Evolutionary conservation across 37 sponge, comb jelly and placozoan species (phyloP).

Genomic region (Chondrosia reniformis): DNA sequence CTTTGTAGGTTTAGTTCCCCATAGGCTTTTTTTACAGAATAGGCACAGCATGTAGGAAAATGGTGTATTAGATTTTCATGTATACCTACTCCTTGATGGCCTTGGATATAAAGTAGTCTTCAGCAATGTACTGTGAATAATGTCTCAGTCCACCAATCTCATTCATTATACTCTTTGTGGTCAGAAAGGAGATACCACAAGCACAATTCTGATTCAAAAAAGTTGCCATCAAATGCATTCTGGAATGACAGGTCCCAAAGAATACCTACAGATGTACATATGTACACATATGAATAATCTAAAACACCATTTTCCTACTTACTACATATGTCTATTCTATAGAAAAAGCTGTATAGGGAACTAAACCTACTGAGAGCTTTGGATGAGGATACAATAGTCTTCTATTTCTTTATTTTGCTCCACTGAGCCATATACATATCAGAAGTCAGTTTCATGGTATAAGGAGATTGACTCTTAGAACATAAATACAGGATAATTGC

Average conservation of each 20-base stretch:
- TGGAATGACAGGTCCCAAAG: constrained; percentile 77
- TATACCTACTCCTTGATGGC: background rate
- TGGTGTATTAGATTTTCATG: too few species aligned
- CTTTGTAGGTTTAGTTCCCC: too few species aligned
- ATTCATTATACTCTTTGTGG: constrained; percentile 54
- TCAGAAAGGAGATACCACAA: constrained; percentile 76
- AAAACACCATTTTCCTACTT: too few species aligned
- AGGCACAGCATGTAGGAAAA: too few species aligned
- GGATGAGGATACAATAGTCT: too few species aligned
- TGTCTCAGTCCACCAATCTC: constrained; percentile 60
- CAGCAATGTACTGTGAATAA: constrained; percentile 71
- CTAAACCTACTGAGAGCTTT: too few species aligned
- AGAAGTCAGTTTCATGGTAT: too few species aligned
- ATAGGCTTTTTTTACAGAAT: too few species aligned
- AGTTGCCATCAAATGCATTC: constrained; percentile 62
- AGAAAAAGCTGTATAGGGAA: background rate
- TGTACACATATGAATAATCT: too few species aligned
- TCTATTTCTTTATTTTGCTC: background rate
- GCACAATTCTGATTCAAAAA: constrained; percentile 57
- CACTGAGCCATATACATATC: too few species aligned
- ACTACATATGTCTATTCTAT: background rate
- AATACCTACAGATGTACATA: constrained; percentile 51
- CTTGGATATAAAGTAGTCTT: constrained; percentile 72
- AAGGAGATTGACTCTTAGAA: too few species aligned
- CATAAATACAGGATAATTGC: too few species aligned